phyloP scores from a whole-genome alignment of 2,113 vertebrate species.

The Cettia cetti region DNA sequence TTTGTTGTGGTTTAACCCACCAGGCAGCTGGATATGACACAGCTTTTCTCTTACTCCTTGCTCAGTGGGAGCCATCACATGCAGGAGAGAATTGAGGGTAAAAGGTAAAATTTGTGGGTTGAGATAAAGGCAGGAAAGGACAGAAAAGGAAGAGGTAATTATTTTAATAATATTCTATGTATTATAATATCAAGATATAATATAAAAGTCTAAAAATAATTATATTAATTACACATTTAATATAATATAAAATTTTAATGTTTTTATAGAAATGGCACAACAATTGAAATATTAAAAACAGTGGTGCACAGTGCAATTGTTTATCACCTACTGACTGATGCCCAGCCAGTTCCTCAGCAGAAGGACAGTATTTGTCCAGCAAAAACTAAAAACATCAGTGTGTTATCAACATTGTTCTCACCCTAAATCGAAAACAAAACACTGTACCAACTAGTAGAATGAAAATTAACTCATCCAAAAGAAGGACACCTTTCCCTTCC shows the following conservation, averaged over 20 bases:
- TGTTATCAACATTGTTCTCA: not conserved
- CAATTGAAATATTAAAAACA: not conserved
- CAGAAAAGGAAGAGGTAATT: not conserved
- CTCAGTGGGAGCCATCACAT: not conserved
- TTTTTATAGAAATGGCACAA: not conserved
- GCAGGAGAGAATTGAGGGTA: not conserved
- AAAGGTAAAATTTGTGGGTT: not conserved
- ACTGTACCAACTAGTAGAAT: not conserved
- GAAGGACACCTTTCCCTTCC: not conserved
- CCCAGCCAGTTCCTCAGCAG: not conserved
- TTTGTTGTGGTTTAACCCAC: not conserved
- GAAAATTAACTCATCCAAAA: not conserved
- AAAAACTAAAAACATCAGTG: not conserved
- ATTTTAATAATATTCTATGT: not conserved
- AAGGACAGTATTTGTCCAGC: not conserved
- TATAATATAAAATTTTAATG: not conserved
- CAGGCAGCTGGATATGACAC: not conserved
- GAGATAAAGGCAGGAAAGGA: not conserved
- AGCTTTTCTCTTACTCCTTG: not conserved
- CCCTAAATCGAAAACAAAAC: not conserved
- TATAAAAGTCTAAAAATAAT: fast-evolving
- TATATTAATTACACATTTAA: not conserved
- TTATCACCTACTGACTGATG: not conserved
- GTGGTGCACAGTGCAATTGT: not conserved
- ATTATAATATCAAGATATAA: not conserved